These are phyloP conservation scores for Philhelius pedissequus DNA, from an alignment of 2,888 invertebrate genomes.

Conservation along the genomic window DNA sequence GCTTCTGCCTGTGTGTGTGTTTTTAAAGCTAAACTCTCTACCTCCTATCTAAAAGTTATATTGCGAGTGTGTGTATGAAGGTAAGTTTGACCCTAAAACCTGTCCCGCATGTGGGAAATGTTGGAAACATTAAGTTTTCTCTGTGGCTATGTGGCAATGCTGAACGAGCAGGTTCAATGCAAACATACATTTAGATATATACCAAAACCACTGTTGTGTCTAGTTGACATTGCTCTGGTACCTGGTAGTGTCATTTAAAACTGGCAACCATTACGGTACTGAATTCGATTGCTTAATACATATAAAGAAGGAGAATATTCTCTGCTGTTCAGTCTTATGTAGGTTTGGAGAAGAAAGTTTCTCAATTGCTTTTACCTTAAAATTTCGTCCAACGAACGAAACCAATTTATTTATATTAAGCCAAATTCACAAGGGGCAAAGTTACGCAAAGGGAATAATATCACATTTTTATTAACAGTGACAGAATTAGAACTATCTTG, in stretches of 20 bases:
- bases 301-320: background rate
- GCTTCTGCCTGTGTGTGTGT: slow-evolving; percentile 5
- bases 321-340: background rate
- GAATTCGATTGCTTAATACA: slow-evolving; percentile 7
- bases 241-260: slow-evolving; percentile 38
- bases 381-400: background rate
- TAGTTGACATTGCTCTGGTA: slow-evolving; percentile 39
- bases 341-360: background rate
- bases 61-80: background rate
- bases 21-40: background rate
- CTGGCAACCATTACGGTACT: background rate
- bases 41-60: background rate
- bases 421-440: background rate
- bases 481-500: no score
- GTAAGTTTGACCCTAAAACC: background rate
- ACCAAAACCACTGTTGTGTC: slow-evolving; percentile 29
- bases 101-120: slow-evolving; percentile 18
- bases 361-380: background rate
- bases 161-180: slow-evolving; percentile 16
- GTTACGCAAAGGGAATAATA: background rate
- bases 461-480: no score
- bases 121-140: slow-evolving; percentile 43
- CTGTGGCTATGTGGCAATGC: slow-evolving; percentile 4
- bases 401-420: background rate
- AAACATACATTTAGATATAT: no score